phyloP scores from a whole-genome alignment of 2,888 invertebrate species.

The Phasia obesa region DNA sequence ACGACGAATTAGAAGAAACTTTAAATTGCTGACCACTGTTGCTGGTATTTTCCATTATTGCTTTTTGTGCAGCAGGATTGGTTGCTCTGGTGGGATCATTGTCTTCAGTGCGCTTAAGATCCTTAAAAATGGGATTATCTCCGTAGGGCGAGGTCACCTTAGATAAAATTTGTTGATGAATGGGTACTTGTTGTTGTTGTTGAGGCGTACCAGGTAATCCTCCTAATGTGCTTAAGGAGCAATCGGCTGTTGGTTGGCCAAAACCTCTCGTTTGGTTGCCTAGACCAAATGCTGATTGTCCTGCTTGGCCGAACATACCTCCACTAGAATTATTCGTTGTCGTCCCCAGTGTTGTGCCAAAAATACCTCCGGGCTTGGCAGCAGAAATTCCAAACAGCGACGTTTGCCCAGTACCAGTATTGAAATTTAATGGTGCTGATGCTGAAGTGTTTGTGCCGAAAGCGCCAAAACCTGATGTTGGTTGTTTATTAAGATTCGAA shows the following conservation, averaged over 20 bases:
- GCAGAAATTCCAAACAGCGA: slow-evolving; percentile 84
- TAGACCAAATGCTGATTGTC: slow-evolving; percentile 76
- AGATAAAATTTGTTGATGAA: slow-evolving; percentile 89
- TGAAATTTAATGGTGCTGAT: slow-evolving; percentile 81
- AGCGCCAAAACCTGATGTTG: slow-evolving; percentile 84
- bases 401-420: slow-evolving; percentile 75
- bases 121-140: slow-evolving; percentile 92
- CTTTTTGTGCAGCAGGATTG: slow-evolving; percentile 88
- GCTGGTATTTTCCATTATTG: slow-evolving; percentile 83
- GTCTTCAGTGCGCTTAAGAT: slow-evolving; percentile 84
- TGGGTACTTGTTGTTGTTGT: slow-evolving; percentile 81
- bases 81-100: slow-evolving; percentile 87
- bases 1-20: slow-evolving; percentile 84
- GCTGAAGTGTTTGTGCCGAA: slow-evolving; percentile 83
- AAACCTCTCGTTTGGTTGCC: slow-evolving; percentile 73
- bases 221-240: slow-evolving; percentile 72
- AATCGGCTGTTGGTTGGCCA: slow-evolving; percentile 71
- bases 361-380: slow-evolving; percentile 80
- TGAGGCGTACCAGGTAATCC: slow-evolving; percentile 75
- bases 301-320: slow-evolving; percentile 83
- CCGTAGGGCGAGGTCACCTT: slow-evolving; percentile 93
- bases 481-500: slow-evolving; percentile 81
- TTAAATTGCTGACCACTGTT: slow-evolving; percentile 83
- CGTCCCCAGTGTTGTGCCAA: slow-evolving; percentile 79
- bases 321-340: slow-evolving; percentile 70